Conservation (phyloP, 2,797 vertebrate genomes). For the Hafferia zeledoni region DNA sequence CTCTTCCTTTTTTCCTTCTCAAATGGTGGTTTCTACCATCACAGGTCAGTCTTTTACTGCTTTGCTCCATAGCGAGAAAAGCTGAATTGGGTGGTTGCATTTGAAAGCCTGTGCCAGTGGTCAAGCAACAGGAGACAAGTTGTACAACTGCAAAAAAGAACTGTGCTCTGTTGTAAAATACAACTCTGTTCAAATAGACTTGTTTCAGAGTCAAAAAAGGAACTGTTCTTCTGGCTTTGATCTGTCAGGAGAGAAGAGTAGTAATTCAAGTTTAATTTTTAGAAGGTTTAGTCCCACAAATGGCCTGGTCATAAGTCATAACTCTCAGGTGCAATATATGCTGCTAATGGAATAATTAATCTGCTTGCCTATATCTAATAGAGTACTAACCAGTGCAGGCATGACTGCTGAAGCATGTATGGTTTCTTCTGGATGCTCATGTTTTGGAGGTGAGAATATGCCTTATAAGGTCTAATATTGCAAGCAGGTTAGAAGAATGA, state of each 20-base stretch:
- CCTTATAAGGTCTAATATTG: not conserved
- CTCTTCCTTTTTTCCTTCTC: not conserved
- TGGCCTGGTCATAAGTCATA: not conserved
- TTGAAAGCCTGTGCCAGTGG: not conserved
- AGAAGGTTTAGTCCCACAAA: not conserved
- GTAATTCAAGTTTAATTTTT: not conserved
- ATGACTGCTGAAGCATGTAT: not conserved
- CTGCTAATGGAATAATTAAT: not conserved
- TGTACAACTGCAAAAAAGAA: not conserved
- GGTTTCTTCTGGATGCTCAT: accelerated
- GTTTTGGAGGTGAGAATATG: not conserved
- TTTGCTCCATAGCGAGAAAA: not conserved
- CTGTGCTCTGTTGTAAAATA: not conserved
- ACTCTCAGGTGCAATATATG: not conserved
- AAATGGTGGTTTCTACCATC: not conserved
- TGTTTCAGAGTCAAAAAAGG: not conserved
- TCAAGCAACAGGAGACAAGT: not conserved
- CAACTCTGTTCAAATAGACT: not conserved
- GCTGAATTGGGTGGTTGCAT: not conserved
- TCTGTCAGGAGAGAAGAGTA: not conserved
- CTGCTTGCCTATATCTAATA: not conserved
- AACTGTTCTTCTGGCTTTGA: not conserved
- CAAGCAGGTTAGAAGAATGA: not conserved
- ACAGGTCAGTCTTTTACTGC: not conserved
- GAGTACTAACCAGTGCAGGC: not conserved